A percentile compares a stretch with the other conserved stretches of the same genome.
These are phyloP conservation scores for Microplitis demolitor DNA, from an alignment of 1,140 invertebrate species.

Conservation along the genomic window DNA sequence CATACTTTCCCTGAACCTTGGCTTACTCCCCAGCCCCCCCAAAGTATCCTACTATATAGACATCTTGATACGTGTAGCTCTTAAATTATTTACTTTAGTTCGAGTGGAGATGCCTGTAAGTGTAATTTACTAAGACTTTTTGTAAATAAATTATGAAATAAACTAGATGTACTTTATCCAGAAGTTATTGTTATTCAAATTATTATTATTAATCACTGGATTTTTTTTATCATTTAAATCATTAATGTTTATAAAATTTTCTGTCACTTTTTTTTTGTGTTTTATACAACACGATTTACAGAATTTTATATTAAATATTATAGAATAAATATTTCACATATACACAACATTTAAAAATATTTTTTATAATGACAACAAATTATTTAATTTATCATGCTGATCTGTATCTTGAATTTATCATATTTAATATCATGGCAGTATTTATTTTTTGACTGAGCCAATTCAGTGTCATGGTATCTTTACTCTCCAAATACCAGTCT, in stretches of 20 bases:
- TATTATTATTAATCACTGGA: constrained; percentile 5
- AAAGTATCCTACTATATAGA: constrained; percentile 61
- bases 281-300: too few species aligned
- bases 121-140: constrained; percentile 63
- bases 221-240: not conserved
- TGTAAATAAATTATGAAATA: constrained; percentile 63
- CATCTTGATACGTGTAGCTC: constrained; percentile 61
- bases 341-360: not conserved
- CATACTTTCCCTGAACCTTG: constrained; percentile 52
- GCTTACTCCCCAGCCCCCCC: constrained; percentile 56
- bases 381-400: constrained; percentile 30
- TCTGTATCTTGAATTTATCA: constrained; percentile 50
- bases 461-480: constrained; percentile 66
- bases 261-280: not conserved
- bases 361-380: constrained; percentile 31
- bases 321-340: not conserved
- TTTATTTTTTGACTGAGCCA: constrained; percentile 78
- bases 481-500: constrained; percentile 70
- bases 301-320: not conserved
- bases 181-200: constrained; percentile 36
- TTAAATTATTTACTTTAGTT: constrained; percentile 63
- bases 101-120: constrained; percentile 62
- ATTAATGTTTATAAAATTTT: not conserved
- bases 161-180: constrained; percentile 62
- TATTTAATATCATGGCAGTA: constrained; percentile 72